phyloP scores from a whole-genome alignment of 2,888 invertebrate species.

The Caenorhabditis macrosperma region DNA sequence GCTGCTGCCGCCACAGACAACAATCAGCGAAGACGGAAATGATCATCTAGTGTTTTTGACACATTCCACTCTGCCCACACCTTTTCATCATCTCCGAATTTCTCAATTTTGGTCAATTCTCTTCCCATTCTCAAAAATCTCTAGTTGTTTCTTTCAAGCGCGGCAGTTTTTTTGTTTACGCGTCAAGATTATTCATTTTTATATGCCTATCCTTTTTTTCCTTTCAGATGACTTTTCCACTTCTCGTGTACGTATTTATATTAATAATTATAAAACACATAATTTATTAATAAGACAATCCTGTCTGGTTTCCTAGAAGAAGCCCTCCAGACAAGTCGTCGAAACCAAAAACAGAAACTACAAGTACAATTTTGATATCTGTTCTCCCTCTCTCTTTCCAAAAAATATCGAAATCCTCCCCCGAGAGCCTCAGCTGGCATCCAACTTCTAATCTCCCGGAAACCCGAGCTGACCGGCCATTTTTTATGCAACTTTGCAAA shows the following conservation, averaged over 20 bases:
- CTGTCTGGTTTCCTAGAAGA: no score
- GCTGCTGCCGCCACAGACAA: neutral
- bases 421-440: neutral
- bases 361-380: neutral
- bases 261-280: neutral
- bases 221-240: neutral
- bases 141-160: neutral
- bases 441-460: neutral
- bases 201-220: neutral
- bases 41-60: constrained; percentile 21
- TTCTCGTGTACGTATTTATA: constrained; percentile 11
- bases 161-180: neutral
- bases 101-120: constrained; percentile 1
- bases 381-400: neutral
- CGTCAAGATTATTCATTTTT: neutral
- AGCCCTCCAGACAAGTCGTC: no score
- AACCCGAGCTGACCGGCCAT: constrained; percentile 11
- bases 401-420: neutral
- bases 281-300: neutral
- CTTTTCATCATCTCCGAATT: neutral
- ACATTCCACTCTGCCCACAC: neutral
- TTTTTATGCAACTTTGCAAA: constrained; percentile 24
- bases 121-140: constrained; percentile 1
- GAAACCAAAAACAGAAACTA: neutral
- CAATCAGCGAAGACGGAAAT: constrained; percentile 44